Evolutionary conservation across 2,113 vertebrate species (phyloP).

Genomic region (Hippocampus barbouri): DNA sequence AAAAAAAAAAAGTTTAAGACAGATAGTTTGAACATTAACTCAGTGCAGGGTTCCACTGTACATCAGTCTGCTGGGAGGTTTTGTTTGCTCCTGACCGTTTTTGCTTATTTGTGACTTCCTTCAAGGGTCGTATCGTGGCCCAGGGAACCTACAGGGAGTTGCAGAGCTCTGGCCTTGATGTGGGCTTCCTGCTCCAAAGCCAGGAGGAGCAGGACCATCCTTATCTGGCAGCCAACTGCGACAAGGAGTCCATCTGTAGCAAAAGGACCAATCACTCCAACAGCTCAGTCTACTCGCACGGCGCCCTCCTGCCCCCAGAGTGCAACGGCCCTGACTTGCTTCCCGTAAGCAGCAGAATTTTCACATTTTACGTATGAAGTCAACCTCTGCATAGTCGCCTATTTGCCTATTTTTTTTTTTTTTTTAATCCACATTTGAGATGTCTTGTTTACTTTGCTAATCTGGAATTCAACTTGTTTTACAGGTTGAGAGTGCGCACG

Average conservation of each 20-base stretch:
- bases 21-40: too few species aligned
- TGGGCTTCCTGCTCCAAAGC: slow-evolving; percentile 79
- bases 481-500: slow-evolving; percentile 20
- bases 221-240: neutral
- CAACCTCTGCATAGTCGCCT: too few species aligned
- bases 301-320: slow-evolving; percentile 42
- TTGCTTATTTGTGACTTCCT: neutral
- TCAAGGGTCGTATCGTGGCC: slow-evolving; percentile 80
- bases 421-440: too few species aligned
- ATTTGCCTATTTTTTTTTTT: too few species aligned
- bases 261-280: neutral
- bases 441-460: too few species aligned
- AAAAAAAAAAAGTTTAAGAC: too few species aligned
- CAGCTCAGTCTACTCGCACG: slow-evolving; percentile 10
- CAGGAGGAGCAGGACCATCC: slow-evolving; percentile 65
- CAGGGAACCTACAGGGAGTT: slow-evolving; percentile 83
- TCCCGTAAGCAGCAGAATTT: slow-evolving; percentile 27
- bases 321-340: neutral
- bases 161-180: slow-evolving; percentile 79
- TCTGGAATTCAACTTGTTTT: neutral
- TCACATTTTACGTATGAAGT: neutral
- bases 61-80: too few species aligned
- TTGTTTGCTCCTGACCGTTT: neutral
- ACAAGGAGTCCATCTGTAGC: slow-evolving; percentile 27
- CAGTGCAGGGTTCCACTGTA: too few species aligned